phyloP scores from a whole-genome alignment of 2,113 vertebrate species.

The Melierax canorus region DNA sequence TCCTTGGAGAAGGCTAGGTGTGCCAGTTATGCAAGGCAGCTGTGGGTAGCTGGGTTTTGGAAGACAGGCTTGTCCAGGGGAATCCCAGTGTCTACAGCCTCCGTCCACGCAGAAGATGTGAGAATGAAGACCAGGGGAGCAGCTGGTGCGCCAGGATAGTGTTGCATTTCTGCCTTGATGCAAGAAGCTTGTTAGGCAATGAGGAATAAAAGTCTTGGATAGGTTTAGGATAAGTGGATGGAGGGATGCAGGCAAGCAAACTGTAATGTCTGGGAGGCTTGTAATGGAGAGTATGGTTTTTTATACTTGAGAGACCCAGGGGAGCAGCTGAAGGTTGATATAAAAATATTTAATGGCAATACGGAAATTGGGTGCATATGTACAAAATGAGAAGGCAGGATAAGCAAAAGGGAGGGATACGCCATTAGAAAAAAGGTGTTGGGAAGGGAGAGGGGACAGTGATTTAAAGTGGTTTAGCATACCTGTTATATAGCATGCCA shows the following conservation, averaged over 20 bases:
- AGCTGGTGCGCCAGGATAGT: background rate
- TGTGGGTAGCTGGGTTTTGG: background rate
- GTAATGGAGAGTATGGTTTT: background rate
- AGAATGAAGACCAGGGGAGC: background rate
- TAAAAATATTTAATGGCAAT: background rate
- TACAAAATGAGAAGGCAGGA: background rate
- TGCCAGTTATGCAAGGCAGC: background rate
- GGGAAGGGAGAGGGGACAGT: background rate
- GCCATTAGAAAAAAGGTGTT: background rate
- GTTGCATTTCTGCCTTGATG: background rate
- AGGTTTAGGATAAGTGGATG: background rate
- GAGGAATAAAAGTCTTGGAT: background rate
- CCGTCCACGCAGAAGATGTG: fast-evolving
- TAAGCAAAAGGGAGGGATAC: background rate
- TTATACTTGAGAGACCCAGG: background rate
- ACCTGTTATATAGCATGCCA: background rate
- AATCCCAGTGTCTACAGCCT: background rate
- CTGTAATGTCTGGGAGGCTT: background rate
- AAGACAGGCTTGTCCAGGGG: background rate
- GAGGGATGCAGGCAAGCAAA: background rate
- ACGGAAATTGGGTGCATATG: background rate
- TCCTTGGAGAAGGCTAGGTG: background rate
- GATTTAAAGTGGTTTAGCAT: background rate
- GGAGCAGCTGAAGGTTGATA: background rate
- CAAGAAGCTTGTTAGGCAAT: background rate